Evolutionary conservation across 2,113 vertebrate species (phyloP), one percentile per base, ranked within the genome.

Genomic region (Telmatochromis sp.): DNA sequence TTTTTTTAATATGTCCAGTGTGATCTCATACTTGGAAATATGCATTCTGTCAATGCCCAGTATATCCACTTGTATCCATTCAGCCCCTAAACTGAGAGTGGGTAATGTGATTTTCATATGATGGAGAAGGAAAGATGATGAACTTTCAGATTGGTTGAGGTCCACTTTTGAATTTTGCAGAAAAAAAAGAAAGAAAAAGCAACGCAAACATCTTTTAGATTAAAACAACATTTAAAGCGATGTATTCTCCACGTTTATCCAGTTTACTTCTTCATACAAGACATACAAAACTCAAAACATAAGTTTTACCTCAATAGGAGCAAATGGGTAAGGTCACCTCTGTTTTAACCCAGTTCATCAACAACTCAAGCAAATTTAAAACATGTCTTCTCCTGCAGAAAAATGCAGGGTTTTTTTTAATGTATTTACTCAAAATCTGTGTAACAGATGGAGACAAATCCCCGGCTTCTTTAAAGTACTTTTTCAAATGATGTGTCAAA

Each of bases 41-140:
- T 89, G 60, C 51, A 84, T 93, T 88, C 53, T 88, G 81, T 88
- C 86, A 92, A 45, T 84, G 81, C 14, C 55, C 57, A 80, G 53
- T 86, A 88, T 79, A 83, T 89, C 40, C 82, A 91, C 54, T 50
- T 83, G 57, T 60, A 71, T 78, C 51, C 37, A 78, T 37, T 54
- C 28, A 88, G 85, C 63, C 80, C 51, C 35, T 78, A 80, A 83
- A 53, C 57, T 21, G 50, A 81, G 71, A 40, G 84, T 12, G 23
- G 12, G 19, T 92, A 82, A 91, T 92, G 91, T 33, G 82, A 90
- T 92, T 93, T 82, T 88, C 89, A 89, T 84, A 82, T 85, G 85
- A 23, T 28, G 86, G 50, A 45, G 75, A 19, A 79, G 80, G 82
- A 73, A 55, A 80, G 68, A 55, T 42, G 33, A 81, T 84, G 63